Evolutionary conservation across 2,888 invertebrate species (phyloP).

Genomic region (Heliconius aoede): DNA sequence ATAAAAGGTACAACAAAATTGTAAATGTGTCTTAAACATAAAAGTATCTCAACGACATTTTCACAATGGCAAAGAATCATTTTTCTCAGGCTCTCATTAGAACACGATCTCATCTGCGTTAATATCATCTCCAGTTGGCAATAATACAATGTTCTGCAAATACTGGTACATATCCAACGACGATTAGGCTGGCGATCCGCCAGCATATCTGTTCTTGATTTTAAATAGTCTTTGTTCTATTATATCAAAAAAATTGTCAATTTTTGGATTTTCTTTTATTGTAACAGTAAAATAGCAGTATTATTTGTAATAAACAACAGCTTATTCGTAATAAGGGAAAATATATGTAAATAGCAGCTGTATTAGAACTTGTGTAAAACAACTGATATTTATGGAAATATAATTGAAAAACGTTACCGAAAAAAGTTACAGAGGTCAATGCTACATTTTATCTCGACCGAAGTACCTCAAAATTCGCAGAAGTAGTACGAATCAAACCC

Average conservation of each 20-base stretch:
- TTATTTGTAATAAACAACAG: no score
- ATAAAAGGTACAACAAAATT: no score
- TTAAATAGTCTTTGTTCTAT: slow-evolving; percentile 37
- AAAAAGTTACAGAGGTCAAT: no score
- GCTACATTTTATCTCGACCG: no score
- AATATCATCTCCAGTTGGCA: slow-evolving; percentile 58
- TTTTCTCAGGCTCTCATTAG: slow-evolving; percentile 38
- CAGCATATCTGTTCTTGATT: slow-evolving; percentile 49
- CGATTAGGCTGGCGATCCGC: slow-evolving; percentile 65
- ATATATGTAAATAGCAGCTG: no score
- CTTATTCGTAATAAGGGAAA: no score
- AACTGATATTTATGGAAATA: no score
- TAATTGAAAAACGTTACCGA: no score
- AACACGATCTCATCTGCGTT: slow-evolving; percentile 39
- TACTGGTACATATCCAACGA: slow-evolving; percentile 64
- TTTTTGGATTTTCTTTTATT: neutral
- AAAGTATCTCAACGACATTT: neutral
- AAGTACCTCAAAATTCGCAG: no score
- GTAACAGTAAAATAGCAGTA: neutral
- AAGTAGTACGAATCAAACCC: no score
- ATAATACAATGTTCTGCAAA: slow-evolving; percentile 62
- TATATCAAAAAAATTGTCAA: slow-evolving; percentile 24
- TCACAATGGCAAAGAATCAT: neutral
- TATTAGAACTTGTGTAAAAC: no score
- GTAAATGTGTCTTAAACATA: no score